phyloP scores from a whole-genome alignment of 2,797 vertebrate species.

The Aselliscus stoliczkanus region DNA sequence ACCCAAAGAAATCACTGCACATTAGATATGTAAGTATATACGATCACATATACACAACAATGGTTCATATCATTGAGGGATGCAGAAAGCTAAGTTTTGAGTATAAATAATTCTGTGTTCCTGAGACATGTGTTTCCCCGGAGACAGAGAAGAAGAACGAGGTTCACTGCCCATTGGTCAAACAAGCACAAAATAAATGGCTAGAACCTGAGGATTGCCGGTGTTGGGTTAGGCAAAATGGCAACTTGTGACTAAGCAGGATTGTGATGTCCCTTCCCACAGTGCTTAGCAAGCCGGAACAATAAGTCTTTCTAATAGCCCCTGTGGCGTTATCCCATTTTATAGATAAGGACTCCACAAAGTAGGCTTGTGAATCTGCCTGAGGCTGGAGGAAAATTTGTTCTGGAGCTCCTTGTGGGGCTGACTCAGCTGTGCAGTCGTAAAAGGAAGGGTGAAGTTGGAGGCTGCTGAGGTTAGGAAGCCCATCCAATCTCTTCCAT shows the following conservation, averaged over 20 bases:
- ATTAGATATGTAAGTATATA: constrained; percentile 47
- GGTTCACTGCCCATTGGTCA: not conserved
- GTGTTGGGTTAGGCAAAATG: not conserved
- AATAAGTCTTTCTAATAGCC: constrained; percentile 37
- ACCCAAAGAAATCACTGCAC: constrained; percentile 47
- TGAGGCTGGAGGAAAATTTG: not conserved
- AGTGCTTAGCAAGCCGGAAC: not conserved
- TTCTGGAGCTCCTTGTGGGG: not conserved
- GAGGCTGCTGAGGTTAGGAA: not conserved
- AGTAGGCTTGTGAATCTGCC: constrained; percentile 1
- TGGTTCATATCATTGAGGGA: not conserved
- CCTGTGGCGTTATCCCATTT: constrained; percentile 53
- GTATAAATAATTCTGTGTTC: constrained; percentile 46
- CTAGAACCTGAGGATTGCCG: not conserved
- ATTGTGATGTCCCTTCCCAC: not conserved
- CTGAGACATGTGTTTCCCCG: not conserved
- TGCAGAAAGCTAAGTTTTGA: not conserved
- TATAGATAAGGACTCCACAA: constrained; percentile 44
- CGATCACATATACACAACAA: constrained; percentile 25
- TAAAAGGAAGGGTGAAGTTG: not conserved
- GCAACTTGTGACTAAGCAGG: not conserved
- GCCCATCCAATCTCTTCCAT: not conserved
- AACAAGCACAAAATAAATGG: not conserved
- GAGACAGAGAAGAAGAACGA: not conserved
- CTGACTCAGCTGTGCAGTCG: not conserved